Base-by-base conservation (phyloP, 1,140 invertebrate species). In the Pseudomyrmex concolor region DNA sequence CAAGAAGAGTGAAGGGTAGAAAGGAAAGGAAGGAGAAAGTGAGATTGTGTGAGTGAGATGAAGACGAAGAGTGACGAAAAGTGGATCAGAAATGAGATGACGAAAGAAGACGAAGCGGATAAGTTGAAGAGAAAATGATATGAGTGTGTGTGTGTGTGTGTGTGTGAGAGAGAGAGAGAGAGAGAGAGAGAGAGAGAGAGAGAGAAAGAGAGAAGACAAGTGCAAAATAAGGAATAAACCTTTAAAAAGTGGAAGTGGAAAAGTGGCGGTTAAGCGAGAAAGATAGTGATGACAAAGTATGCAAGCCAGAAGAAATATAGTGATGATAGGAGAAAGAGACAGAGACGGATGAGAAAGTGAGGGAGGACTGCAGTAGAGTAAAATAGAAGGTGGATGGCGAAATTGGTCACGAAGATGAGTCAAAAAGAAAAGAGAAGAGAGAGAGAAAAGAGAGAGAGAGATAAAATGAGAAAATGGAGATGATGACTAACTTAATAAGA, bases 31-130 rank as follows among this genome's bases (percentile, higher is more conserved):
- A 4, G 8, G 57, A 67, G 73, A 63, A 63, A 55, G 62, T 8
- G 68, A 48, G 73, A 81, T 62, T 64, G 67, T 66, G 48, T 59
- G 48, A 76, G 51, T 43, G 77, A 67, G 19, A 71, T 62, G 9
- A 51, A 0, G n/a, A 63, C 1, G 50, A 50, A 70, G 54, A 57
- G 34, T 25, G 68, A 43, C 2, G 12, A 2, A 67, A 25, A 62
- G 54, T 19, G 57, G 22, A 22, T n/a, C 9, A 57, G 85, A 67
- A 59, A 62, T 43, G 51, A 59, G 59, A 62, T 25, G 55, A 10
- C 51, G n/a, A 66, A 48, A 57, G n/a, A 22, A 15, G 0, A n/a
- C 43, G 50, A 51, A 59, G n/a, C 25, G 43, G 66, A 51, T 17
- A 1, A 70, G 54, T 54, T 2, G 34, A 50, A 43, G 45, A 62